A percentile compares a stretch with the other conserved stretches of the same genome.
Evolutionary conservation across 1,140 invertebrate species (phyloP).

Genomic region (Neocloeon triangulifer): DNA sequence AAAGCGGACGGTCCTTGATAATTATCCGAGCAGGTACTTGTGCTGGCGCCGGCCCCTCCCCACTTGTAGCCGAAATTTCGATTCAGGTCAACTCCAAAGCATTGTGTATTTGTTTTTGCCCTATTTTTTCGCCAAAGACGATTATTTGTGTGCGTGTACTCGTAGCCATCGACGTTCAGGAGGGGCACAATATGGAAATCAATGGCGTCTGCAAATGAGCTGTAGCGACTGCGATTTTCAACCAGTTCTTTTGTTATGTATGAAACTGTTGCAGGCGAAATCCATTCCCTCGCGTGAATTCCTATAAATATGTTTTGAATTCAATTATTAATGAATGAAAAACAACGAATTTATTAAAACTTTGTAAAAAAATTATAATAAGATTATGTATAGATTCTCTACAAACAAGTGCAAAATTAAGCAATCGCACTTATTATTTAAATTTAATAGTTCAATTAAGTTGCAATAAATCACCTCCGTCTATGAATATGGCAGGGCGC

Average conservation of each 20-base stretch:
- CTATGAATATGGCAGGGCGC: slow-evolving; percentile 26
- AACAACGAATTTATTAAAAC: too few species aligned
- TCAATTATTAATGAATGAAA: too few species aligned
- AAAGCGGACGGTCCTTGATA: slow-evolving; percentile 54
- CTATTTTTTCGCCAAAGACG: slow-evolving; percentile 29
- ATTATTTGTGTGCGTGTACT: slow-evolving; percentile 15
- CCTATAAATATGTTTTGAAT: too few species aligned
- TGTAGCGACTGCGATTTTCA: slow-evolving; percentile 12
- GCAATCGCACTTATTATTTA: too few species aligned
- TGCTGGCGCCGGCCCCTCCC: slow-evolving; percentile 46
- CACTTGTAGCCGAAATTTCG: slow-evolving; percentile 45
- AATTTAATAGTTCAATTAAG: too few species aligned
- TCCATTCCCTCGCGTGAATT: slow-evolving; percentile 57
- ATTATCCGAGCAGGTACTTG: slow-evolving; percentile 51
- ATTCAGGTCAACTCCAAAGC: slow-evolving; percentile 36
- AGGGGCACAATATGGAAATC: slow-evolving; percentile 31
- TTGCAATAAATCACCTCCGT: slow-evolving; percentile 22
- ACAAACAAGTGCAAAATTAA: too few species aligned
- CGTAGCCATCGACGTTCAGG: slow-evolving; percentile 37
- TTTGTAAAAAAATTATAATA: too few species aligned
- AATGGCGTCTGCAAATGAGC: slow-evolving; percentile 12
- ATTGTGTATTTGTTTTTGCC: slow-evolving; percentile 17
- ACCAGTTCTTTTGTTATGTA: slow-evolving; percentile 34
- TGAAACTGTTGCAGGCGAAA: slow-evolving; percentile 41
- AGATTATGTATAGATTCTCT: too few species aligned